Base-by-base conservation (phyloP, 2,888 invertebrate genomes). In the Melitaea athalia region DNA sequence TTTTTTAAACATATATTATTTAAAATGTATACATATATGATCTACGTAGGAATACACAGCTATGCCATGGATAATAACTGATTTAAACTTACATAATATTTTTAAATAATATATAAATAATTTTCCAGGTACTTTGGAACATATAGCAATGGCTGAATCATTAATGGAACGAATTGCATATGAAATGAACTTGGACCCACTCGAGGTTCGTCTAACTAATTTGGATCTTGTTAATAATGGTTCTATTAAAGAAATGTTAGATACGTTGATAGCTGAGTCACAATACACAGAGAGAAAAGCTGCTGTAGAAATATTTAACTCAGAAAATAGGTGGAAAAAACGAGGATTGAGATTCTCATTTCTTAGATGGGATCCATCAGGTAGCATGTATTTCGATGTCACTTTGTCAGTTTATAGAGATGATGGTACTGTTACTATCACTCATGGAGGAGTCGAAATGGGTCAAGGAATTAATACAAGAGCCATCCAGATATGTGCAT, bases 391-490 rank as follows among this genome's bases (percentile, higher is more conserved):
- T 59, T 95, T 86, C 72, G 91, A 94, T 63, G 94, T 95, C 0
- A 88, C 94, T 17, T 90, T 97, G 15, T 92, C 95, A 0, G 94
- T 97, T 64, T 96, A 95, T 78, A 95, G 95, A 33, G 93, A 93
- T 6, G 96, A 96, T 81, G 96, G 95, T 0, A 94, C 95, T 0
- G 95, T 98, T 1, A 92, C 95, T 0, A 87, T 97, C 7, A 88
- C 94, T 0, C 96, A 96, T 74, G 95, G 95, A 31, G 96, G 96
- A 0, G 89, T 95, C 45, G 96, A 96, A 89, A 94, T 95, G 79
- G 98, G 98, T 0, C 98, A 98, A 89, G 97, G 97, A 10, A 93
- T 96, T 60, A 88, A 96, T 72, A 96, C 96, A 2, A 89, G 95
- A 94, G 94, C 95, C 0, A 93, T 94, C 11, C 95, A 96, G 89